Conservation (phyloP, 2,888 invertebrate genomes). For the Tinea pellionella region DNA sequence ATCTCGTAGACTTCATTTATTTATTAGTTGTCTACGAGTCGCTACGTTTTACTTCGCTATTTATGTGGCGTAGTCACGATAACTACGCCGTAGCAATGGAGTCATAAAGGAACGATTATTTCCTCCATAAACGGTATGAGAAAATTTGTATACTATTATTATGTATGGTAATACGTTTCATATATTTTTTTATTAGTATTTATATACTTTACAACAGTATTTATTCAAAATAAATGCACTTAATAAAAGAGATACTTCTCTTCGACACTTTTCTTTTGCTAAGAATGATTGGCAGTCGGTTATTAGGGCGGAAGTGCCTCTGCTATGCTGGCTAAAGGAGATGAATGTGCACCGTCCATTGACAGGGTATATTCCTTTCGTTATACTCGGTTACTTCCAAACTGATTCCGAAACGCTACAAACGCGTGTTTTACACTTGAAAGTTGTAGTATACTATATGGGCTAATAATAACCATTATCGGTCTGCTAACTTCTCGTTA, state of each 20-base stretch:
- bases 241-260: not conserved
- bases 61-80: slow-evolving; percentile 1
- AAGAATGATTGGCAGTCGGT: too few relatives aligned
- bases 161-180: not conserved
- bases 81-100: slow-evolving; percentile 5
- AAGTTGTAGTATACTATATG: too few relatives aligned
- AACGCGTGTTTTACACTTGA: too few relatives aligned
- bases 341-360: too few relatives aligned
- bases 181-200: not conserved
- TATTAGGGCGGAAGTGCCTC: too few relatives aligned
- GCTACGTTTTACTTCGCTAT: not conserved
- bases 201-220: not conserved
- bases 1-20: slow-evolving; percentile 1
- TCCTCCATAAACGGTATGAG: not conserved
- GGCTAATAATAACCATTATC: too few relatives aligned
- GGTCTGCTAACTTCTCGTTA: too few relatives aligned
- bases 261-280: not conserved
- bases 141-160: not conserved
- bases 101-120: slow-evolving; percentile 7
- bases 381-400: too few relatives aligned
- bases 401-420: too few relatives aligned
- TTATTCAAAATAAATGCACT: not conserved
- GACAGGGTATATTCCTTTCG: too few relatives aligned
- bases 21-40: slow-evolving; percentile 13
- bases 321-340: too few relatives aligned